Evolutionary conservation across 2,797 vertebrate species (phyloP), one percentile per base, ranked within the genome.

Genomic region (Phoeniculus purpureus): DNA sequence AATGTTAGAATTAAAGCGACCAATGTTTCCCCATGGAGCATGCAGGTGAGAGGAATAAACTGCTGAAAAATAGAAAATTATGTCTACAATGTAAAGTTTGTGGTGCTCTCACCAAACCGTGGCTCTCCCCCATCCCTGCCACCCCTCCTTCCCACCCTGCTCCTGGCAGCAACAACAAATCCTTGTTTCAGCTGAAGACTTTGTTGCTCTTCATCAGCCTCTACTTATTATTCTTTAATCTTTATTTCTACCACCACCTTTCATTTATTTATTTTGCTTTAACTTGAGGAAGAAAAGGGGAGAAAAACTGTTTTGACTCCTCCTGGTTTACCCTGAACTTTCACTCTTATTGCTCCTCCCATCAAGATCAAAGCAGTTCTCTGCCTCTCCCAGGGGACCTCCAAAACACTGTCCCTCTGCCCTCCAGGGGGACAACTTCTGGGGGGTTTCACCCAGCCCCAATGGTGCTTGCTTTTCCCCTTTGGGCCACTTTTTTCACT

Each of bases 1-100:
- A 98, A 98, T 98, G 98, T 98, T 98, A 98, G 98, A 98, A 98
- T 98, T 99, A 98, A 98, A 98, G 98, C 98, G 98, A 98, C 98
- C 98, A 98, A 97, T 96, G 97, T 94, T 94, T 98, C 94, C 94
- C 95, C 91, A 96, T 89, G 94, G 93, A 97, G 94, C 80, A 74
- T 5, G 95, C 97, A 98, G 97, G 97, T 98, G 97, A 98, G 97
- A 95, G 94, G 95, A 97, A 94, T 92, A 96, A 96, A 96, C 90
- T 81, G 71, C 72, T 93, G 77, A 87, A 94, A 96, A 97, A 92
- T 18, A 94, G 94, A 80, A 97, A 95, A 95, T 89, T 1, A 87
- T 61, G n/a, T 19, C 62, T 85, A 85, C 94, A 96, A 89, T 31
- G 50, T 54, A 71, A 85, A 92, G 74, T 94, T 85, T 74, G 80